These are phyloP conservation scores for Poecilia wingei DNA, from an alignment of 2,797 vertebrate genomes.

Conservation along the genomic window DNA sequence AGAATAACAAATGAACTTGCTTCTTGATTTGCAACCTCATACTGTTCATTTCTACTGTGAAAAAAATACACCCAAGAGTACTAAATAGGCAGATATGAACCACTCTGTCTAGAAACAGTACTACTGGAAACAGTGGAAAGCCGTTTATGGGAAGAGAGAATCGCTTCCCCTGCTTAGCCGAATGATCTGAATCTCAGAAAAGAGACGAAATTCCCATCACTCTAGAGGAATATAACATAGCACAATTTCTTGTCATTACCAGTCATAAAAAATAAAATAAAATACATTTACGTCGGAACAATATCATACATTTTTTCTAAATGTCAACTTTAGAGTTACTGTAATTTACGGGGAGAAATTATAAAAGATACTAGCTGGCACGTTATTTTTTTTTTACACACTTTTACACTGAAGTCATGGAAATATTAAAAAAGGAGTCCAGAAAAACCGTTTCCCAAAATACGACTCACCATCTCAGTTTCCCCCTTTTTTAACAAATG, in stretches of 20 bases:
- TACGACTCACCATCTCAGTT: not conserved
- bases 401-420: not conserved
- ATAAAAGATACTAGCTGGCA: not conserved
- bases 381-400: not conserved
- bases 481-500: not conserved
- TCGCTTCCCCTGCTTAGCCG: not conserved
- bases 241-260: not conserved
- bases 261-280: not conserved
- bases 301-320: not conserved
- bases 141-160: not conserved
- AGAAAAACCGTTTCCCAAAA: not conserved
- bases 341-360: not conserved
- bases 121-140: not conserved
- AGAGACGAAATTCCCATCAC: not conserved
- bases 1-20: not conserved
- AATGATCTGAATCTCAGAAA: not conserved
- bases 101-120: not conserved
- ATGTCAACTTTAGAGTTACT: not conserved
- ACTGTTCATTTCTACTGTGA: not conserved
- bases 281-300: not conserved
- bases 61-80: not conserved
- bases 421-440: not conserved
- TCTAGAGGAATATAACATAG: not conserved
- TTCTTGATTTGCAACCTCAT: not conserved
- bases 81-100: not conserved